Conservation (phyloP, 2,797 vertebrate species). For the Hephaestus fuliginosus region DNA sequence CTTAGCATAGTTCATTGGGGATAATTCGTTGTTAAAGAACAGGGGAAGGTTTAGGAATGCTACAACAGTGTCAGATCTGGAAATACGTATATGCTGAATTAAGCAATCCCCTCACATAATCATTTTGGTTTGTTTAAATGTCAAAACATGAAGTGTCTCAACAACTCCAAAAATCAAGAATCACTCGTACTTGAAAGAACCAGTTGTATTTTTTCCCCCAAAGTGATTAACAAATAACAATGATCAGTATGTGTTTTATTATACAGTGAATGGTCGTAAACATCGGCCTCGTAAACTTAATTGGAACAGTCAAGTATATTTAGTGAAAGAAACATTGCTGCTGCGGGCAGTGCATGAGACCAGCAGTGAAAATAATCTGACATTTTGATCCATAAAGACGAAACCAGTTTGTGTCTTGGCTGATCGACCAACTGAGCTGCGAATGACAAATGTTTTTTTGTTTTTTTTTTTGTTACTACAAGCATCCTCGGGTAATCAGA, state of each 20-base stretch:
- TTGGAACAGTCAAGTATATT: constrained; percentile 90
- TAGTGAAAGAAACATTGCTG: constrained; percentile 85
- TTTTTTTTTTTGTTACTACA: constrained; percentile 58
- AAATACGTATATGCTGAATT: constrained; percentile 14
- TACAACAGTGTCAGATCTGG: neutral
- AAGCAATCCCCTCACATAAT: neutral
- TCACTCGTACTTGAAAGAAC: constrained; percentile 9
- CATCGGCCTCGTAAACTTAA: constrained; percentile 90
- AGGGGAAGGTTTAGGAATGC: neutral
- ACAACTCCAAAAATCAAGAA: constrained; percentile 17
- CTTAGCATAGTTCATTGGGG: neutral
- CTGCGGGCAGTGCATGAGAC: constrained; percentile 88
- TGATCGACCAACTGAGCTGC: constrained; percentile 74
- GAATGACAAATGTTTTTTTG: neutral
- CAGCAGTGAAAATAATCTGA: constrained; percentile 90
- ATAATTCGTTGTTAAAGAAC: neutral
- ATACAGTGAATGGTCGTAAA: constrained; percentile 93
- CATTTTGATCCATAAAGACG: constrained; percentile 89
- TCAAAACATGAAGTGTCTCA: neutral
- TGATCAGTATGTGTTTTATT: constrained; percentile 69
- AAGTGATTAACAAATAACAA: constrained; percentile 51
- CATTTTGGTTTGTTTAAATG: constrained; percentile 2
- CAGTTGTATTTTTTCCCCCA: neutral
- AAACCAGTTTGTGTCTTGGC: constrained; percentile 88
- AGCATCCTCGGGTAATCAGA: constrained; percentile 55